phyloP scores from a whole-genome alignment of 2,888 invertebrate genomes.

The Hydrotaea cyrtoneurina region DNA sequence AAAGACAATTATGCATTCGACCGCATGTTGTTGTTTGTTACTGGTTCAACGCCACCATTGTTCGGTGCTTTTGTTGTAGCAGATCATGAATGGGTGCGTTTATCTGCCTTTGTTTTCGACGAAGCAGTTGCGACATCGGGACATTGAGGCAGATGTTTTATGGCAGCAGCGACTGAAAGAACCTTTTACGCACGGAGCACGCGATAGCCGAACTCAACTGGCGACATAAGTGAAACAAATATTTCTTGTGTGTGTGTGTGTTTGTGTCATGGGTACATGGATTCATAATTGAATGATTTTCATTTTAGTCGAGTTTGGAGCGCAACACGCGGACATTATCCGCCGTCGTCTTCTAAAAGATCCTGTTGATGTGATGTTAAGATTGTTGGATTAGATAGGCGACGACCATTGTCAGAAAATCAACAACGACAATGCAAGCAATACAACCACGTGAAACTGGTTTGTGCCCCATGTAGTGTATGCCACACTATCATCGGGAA shows the following conservation, averaged over 20 bases:
- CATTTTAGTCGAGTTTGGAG: not conserved
- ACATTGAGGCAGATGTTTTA: constrained; percentile 62
- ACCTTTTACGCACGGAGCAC: constrained; percentile 61
- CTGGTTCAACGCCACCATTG: not conserved
- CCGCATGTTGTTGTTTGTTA: constrained; percentile 20
- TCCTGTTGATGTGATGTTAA: not conserved
- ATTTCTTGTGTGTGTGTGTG: constrained; percentile 40
- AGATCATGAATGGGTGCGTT: constrained; percentile 23
- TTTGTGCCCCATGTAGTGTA: too few species aligned
- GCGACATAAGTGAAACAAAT: constrained; percentile 55
- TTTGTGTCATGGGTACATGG: constrained; percentile 17
- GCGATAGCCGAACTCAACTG: constrained; percentile 48
- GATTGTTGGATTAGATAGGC: constrained; percentile 48
- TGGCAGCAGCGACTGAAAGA: constrained; percentile 7
- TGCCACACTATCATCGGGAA: too few species aligned
- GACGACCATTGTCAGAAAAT: not conserved
- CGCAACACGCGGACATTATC: not conserved
- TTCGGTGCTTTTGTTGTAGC: not conserved
- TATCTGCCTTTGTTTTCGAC: not conserved
- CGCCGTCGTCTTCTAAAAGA: not conserved
- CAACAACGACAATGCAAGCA: too few species aligned
- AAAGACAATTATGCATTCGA: constrained; percentile 48
- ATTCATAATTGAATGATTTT: constrained; percentile 57
- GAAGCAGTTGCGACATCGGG: constrained; percentile 63
- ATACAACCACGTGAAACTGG: too few species aligned